Percentiles rank a stretch among this genome's conserved stretches.
phyloP scores from a whole-genome alignment of 2,113 vertebrate genomes.

The Poeciliopsis prolifica region DNA sequence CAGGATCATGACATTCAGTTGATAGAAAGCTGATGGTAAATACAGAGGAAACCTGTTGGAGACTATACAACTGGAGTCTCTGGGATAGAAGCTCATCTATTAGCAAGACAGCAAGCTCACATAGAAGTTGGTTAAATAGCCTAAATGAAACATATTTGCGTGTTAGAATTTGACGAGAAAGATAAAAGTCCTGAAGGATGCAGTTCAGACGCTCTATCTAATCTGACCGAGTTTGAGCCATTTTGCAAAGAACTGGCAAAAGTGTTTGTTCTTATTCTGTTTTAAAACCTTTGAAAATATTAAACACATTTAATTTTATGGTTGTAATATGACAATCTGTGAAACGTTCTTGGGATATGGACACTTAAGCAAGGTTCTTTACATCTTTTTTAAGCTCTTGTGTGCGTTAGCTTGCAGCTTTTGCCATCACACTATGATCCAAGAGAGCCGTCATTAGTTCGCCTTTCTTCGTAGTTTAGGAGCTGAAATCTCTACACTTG shows the following conservation, averaged over 20 bases:
- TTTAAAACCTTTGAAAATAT: too few species aligned
- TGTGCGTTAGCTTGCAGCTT: slow-evolving; percentile 1
- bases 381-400: background rate
- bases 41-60: background rate
- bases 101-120: background rate
- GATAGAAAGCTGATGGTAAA: background rate
- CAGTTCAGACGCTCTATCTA: too few species aligned
- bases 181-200: background rate
- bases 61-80: background rate
- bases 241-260: background rate
- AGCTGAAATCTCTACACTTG: background rate
- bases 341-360: too few species aligned
- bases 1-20: background rate
- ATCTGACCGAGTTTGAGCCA: background rate
- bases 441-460: slow-evolving; percentile 39
- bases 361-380: background rate
- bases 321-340: too few species aligned
- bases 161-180: background rate
- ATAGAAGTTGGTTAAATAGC: background rate
- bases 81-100: background rate
- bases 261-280: too few species aligned
- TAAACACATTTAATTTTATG: too few species aligned
- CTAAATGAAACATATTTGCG: background rate
- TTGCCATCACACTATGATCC: slow-evolving; percentile 19
- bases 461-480: slow-evolving; percentile 35